Conservation (phyloP, 2,888 invertebrate species). For the Lasioglossum malachurum region DNA sequence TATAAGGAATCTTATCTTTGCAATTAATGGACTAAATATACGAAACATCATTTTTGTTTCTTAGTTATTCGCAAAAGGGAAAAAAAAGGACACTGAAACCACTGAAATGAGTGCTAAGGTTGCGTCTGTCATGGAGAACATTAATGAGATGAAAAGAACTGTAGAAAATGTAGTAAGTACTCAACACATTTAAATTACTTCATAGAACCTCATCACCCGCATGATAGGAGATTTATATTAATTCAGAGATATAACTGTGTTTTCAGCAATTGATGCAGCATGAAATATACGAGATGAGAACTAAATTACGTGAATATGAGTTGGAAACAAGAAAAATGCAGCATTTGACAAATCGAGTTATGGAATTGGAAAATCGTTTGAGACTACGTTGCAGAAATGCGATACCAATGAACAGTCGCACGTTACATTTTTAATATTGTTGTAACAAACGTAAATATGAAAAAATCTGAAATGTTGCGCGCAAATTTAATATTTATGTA, state of each 20-base stretch:
- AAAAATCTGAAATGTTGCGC: slow-evolving; percentile 21
- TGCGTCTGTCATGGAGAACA: slow-evolving; percentile 79
- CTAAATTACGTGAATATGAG: slow-evolving; percentile 80
- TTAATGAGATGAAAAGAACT: slow-evolving; percentile 79
- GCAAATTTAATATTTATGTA: slow-evolving; percentile 52
- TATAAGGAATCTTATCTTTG: not conserved
- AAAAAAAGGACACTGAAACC: slow-evolving; percentile 78
- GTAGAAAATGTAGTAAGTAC: slow-evolving; percentile 79
- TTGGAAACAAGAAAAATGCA: slow-evolving; percentile 80
- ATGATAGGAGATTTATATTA: not conserved
- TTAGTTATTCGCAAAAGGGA: slow-evolving; percentile 80
- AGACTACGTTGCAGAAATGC: slow-evolving; percentile 77
- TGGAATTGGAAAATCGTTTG: slow-evolving; percentile 79
- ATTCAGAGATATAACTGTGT: not conserved
- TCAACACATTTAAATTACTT: not conserved
- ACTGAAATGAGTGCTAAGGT: slow-evolving; percentile 79
- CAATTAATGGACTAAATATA: not conserved
- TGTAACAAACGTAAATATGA: slow-evolving; percentile 2
- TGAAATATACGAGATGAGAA: slow-evolving; percentile 79
- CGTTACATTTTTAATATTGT: slow-evolving; percentile 52
- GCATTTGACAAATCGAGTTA: slow-evolving; percentile 78
- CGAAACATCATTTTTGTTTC: slow-evolving; percentile 19
- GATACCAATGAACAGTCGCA: slow-evolving; percentile 58
- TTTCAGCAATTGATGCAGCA: slow-evolving; percentile 80
- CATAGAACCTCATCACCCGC: not conserved